phyloP scores from a whole-genome alignment of 2,113 vertebrate species.

The Sylvia atricapilla region DNA sequence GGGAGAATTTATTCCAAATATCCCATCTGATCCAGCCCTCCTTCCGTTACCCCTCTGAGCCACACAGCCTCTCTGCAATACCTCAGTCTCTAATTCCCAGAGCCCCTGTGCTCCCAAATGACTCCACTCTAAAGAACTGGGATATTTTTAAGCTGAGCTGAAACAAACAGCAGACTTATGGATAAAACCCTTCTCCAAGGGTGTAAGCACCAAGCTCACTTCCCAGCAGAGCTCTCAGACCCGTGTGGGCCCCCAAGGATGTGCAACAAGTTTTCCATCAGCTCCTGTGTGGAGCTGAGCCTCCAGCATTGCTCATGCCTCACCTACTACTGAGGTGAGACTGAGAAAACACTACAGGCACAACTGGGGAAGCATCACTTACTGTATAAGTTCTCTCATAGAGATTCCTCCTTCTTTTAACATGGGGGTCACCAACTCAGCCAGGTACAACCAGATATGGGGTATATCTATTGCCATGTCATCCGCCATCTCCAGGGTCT shows the following conservation, averaged over 20 bases:
- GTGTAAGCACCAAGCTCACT: neutral
- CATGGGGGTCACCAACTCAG: slow-evolving; percentile 90
- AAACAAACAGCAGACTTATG: neutral
- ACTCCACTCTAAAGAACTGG: neutral
- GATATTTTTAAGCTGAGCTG: neutral
- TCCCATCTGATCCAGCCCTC: neutral
- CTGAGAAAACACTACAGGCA: neutral
- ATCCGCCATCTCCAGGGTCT: slow-evolving; percentile 92
- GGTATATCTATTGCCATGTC: slow-evolving; percentile 99
- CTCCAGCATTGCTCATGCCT: no score
- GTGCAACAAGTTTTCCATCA: neutral
- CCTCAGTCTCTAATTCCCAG: neutral
- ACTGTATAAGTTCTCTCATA: slow-evolving; percentile 94
- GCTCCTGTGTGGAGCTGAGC: neutral
- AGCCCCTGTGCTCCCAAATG: neutral
- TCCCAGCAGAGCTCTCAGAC: neutral
- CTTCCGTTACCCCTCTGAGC: neutral
- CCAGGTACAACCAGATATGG: slow-evolving; percentile 97
- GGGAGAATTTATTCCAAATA: neutral
- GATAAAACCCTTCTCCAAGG: neutral
- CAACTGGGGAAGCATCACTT: neutral
- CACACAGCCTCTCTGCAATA: rapidly evolving
- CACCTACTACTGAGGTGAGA: neutral
- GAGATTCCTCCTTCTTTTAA: slow-evolving; percentile 93
- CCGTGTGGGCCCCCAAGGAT: rapidly evolving